These are phyloP conservation scores for Python bivittatus DNA, from an alignment of 2,113 vertebrate species.

Conservation along the genomic window DNA sequence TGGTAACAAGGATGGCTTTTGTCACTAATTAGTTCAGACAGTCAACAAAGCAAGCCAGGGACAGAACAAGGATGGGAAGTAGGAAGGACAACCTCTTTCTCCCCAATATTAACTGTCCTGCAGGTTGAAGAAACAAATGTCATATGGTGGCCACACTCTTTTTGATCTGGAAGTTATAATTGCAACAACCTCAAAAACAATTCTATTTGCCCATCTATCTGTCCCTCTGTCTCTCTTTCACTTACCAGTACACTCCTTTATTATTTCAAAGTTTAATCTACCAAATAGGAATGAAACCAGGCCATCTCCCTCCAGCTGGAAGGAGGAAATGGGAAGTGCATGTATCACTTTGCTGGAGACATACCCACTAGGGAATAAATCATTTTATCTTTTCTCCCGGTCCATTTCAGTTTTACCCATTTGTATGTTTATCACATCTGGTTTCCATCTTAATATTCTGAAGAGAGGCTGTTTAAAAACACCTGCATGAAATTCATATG, in stretches of 20 bases:
- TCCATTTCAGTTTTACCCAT: not conserved
- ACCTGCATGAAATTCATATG: not conserved
- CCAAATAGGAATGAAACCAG: not conserved
- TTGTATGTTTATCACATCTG: not conserved
- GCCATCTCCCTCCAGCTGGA: not conserved
- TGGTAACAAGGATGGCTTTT: slow-evolving; percentile 6
- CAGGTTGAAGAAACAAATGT: not conserved
- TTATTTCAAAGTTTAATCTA: slow-evolving; percentile 12
- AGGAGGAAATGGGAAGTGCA: not conserved
- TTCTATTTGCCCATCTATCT: not conserved
- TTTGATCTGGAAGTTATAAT: not conserved
- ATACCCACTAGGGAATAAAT: not conserved
- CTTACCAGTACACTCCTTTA: not conserved
- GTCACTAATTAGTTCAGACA: slow-evolving; percentile 23
- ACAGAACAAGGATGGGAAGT: not conserved
- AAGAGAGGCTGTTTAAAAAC: not conserved
- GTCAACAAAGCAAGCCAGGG: slow-evolving; percentile 10
- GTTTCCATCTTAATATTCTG: not conserved
- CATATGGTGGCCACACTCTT: not conserved
- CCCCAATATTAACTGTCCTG: not conserved
- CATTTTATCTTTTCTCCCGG: not conserved
- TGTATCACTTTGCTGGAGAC: not conserved
- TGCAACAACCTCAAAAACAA: not conserved
- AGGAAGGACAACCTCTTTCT: not conserved
- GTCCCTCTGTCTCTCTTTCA: not conserved